Conservation (phyloP, 2,888 invertebrate species). For the Doris montereyensis region DNA sequence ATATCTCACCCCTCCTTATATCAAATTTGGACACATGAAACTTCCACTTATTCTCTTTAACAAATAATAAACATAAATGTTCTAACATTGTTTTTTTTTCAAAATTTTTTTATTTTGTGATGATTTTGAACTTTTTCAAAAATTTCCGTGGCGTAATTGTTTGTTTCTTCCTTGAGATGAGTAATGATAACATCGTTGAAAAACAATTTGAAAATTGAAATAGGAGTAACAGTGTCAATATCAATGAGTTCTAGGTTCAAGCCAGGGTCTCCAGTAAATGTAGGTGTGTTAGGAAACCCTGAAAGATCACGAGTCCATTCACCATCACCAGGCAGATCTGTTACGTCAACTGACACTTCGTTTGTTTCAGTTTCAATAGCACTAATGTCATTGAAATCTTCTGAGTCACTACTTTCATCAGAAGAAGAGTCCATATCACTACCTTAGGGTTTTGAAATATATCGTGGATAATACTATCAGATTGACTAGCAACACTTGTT, state of each 20-base stretch:
- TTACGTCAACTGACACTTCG: background rate
- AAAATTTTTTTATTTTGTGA: too few relatives aligned
- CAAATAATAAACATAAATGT: too few relatives aligned
- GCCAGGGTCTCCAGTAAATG: background rate
- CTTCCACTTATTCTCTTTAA: too few relatives aligned
- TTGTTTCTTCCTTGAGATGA: background rate
- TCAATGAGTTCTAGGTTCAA: background rate
- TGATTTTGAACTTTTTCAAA: too few relatives aligned
- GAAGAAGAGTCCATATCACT: background rate
- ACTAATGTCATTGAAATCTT: background rate
- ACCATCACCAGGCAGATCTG: background rate
- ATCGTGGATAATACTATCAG: background rate
- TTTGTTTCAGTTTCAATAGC: too few relatives aligned
- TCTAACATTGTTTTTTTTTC: too few relatives aligned
- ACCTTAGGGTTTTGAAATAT: background rate
- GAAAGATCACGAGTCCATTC: background rate
- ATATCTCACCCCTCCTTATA: too few relatives aligned
- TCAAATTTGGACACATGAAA: too few relatives aligned
- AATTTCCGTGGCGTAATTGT: slow-evolving; percentile 1
- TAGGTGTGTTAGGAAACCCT: background rate
- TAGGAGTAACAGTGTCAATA: background rate
- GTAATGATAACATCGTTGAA: background rate
- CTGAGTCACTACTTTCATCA: background rate
- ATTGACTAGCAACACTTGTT: too few relatives aligned
- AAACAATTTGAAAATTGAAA: background rate